Base-by-base conservation (phyloP, 2,113 vertebrate genomes). In the Camelus dromedarius region DNA sequence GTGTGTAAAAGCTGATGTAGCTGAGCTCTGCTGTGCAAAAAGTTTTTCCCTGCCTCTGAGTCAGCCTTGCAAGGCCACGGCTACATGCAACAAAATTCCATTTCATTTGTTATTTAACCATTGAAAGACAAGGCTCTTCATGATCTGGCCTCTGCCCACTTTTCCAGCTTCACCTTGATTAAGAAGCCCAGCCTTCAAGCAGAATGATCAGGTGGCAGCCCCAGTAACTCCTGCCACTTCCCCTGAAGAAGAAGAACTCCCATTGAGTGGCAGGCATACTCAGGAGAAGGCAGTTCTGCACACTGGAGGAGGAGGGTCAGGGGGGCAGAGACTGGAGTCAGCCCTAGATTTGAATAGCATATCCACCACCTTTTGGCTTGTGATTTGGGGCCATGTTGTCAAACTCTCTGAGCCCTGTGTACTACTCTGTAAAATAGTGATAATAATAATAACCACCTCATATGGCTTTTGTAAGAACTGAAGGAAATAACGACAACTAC, bases 51-150 rank as follows among this genome's bases (percentile, higher is more conserved):
- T 96, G 38, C 38, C 32, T 89, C 82, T 80, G 48, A 24, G 28
- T 52, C 76, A 92, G 60, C 28, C 46, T 87, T 93, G 42, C 20
- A 58, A 42, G 81, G 22, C 54, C 76, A 80, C 58, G 35, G 52
- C 38, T 32, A 86, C 18, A 20, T 42, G 10, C 32, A 84, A 87
- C 30, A 80, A 89, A 96, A 85, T n/a, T 85, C 48, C 56, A 12
- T 85, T 35, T 94, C 32, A 30, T 60, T 81, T 80, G 18, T 91
- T 72, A 79, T n/a, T 92, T 82, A 56, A 64, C 26, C 50, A 30
- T n/a, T 60, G 60, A 62, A 93, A 95, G 14, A 89, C 42, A 94
- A 93, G 56, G 28, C 50, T 8, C 54, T 93, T 93, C 69, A 8
- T 70, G 11, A 79, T 46, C 42, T 81, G 26, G 48, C 66, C 72